A percentile compares a stretch with the other conserved stretches of the same genome.
These are phyloP conservation scores for Trichonephila inaurata DNA, from an alignment of 1,140 invertebrate species.

Conservation along the genomic window DNA sequence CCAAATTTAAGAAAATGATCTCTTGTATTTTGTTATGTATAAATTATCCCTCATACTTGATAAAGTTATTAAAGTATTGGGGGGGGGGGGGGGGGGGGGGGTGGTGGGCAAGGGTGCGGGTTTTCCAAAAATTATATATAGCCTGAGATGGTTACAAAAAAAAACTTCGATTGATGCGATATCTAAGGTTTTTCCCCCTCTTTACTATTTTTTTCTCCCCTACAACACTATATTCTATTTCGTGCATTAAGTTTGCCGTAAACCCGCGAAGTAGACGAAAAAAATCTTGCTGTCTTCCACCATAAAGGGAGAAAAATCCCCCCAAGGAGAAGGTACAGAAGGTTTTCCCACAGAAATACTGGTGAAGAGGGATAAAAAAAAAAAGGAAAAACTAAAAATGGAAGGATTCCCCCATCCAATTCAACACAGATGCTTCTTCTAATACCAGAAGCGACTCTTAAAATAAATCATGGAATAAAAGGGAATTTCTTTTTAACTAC, in stretches of 20 bases:
- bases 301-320: slow-evolving; percentile 22
- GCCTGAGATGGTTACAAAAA: too few species aligned
- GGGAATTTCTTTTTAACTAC: slow-evolving; percentile 42
- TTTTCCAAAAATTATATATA: too few species aligned
- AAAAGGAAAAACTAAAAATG: not conserved
- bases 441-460: slow-evolving; percentile 47
- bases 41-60: too few species aligned
- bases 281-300: slow-evolving; percentile 11
- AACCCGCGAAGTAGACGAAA: not conserved
- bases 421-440: slow-evolving; percentile 41
- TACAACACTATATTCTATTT: not conserved
- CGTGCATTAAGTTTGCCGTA: not conserved
- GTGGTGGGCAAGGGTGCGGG: too few species aligned
- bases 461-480: slow-evolving; percentile 51
- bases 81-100: too few species aligned
- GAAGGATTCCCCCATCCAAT: not conserved
- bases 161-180: too few species aligned
- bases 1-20: too few species aligned
- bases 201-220: not conserved
- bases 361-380: not conserved
- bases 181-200: too few species aligned
- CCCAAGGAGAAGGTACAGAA: not conserved
- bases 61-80: too few species aligned
- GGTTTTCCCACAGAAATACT: not conserved
- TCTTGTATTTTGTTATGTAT: too few species aligned